These are phyloP conservation scores for Paramormyrops hopkinsi DNA, from an alignment of 2,797 vertebrate genomes.

Conservation along the genomic window DNA sequence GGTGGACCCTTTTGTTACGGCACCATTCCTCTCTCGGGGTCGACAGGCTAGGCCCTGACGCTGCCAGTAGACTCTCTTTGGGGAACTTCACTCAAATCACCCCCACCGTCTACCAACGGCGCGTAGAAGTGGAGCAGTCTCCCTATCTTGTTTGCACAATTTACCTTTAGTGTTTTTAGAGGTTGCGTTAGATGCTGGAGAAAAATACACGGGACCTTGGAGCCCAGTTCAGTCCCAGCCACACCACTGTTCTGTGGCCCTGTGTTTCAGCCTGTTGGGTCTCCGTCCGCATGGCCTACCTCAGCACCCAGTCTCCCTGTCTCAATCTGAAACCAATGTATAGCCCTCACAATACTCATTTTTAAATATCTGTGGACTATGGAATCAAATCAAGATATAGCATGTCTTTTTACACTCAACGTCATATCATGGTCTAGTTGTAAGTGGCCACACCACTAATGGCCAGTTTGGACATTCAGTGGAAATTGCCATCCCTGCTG, in stretches of 20 bases:
- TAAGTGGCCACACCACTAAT: not conserved
- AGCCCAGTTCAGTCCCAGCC: not conserved
- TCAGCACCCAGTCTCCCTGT: not conserved
- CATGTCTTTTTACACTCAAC: not conserved
- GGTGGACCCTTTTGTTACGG: constrained; percentile 5
- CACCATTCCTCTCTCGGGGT: constrained; percentile 5
- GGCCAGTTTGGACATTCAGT: not conserved
- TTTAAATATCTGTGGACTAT: not conserved
- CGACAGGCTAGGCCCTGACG: constrained; percentile 62
- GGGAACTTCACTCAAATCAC: not conserved
- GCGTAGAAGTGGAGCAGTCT: not conserved
- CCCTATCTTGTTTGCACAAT: not conserved
- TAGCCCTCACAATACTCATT: not conserved
- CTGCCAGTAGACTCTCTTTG: not conserved
- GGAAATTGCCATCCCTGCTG: not conserved
- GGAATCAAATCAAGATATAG: not conserved
- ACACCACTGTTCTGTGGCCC: not conserved
- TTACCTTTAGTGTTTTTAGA: constrained; percentile 8
- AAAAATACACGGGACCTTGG: not conserved
- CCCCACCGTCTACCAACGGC: not conserved
- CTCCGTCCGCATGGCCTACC: not conserved
- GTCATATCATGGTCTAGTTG: not conserved
- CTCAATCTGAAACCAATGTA: not conserved
- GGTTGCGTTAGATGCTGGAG: constrained; percentile 7
- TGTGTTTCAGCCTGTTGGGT: not conserved